Conservation (phyloP, 2,113 vertebrate species). For the Polyodon spathula region DNA sequence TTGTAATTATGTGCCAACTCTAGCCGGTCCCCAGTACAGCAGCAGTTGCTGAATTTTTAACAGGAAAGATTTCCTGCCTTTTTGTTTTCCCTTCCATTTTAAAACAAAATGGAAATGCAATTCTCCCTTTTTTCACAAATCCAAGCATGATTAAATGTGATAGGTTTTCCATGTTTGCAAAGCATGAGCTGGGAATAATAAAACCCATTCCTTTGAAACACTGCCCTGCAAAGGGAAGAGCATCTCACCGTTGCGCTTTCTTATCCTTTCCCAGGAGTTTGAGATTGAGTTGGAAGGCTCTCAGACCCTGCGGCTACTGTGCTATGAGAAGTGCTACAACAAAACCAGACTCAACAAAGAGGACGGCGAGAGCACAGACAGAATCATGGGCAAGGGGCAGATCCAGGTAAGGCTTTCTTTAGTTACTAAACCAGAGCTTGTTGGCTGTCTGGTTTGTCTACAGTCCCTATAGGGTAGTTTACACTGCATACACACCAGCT, state of each 20-base stretch:
- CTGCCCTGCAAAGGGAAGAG: too few relatives aligned
- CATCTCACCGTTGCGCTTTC: neutral
- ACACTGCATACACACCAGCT: neutral
- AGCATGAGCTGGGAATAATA: too few relatives aligned
- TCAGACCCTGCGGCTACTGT: conserved; percentile 79
- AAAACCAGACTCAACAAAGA: conserved; percentile 75
- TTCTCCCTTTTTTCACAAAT: too few relatives aligned
- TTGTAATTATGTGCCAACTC: too few relatives aligned
- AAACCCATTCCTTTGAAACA: too few relatives aligned
- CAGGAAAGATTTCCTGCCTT: too few relatives aligned
- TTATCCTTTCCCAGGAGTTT: conserved; percentile 68
- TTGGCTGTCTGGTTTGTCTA: neutral
- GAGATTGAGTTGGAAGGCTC: conserved; percentile 94
- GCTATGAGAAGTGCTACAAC: conserved; percentile 86
- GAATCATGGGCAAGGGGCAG: conserved; percentile 83
- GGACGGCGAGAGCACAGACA: conserved; percentile 71
- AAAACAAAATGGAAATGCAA: too few relatives aligned
- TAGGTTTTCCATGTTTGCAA: too few relatives aligned
- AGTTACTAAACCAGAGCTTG: neutral
- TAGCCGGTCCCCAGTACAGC: too few relatives aligned
- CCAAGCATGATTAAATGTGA: too few relatives aligned
- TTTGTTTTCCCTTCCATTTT: too few relatives aligned
- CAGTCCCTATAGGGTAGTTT: neutral
- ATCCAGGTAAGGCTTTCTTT: conserved; percentile 60
- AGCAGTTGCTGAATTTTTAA: too few relatives aligned